Conservation (phyloP, 2,113 vertebrate species). For the Takifugu flavidus region DNA sequence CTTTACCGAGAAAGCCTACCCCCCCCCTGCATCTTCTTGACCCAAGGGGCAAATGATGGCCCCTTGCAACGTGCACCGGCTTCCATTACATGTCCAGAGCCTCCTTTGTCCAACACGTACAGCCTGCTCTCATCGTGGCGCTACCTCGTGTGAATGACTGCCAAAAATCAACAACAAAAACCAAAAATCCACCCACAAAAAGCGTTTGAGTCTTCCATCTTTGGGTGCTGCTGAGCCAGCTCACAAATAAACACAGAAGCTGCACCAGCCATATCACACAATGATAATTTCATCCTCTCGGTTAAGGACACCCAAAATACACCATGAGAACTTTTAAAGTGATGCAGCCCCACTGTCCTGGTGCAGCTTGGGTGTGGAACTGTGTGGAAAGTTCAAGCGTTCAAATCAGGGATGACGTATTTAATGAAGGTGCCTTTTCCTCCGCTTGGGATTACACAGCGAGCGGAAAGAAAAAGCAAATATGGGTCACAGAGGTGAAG, state of each 20-base stretch:
- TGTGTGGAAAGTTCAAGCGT: too few relatives aligned
- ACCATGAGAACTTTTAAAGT: too few relatives aligned
- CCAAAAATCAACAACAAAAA: slow-evolving; percentile 8
- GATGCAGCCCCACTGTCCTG: too few relatives aligned
- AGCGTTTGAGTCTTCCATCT: slow-evolving; percentile 1
- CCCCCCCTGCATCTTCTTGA: slow-evolving; percentile 25
- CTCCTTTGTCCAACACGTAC: slow-evolving; percentile 16
- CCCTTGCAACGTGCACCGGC: slow-evolving; percentile 6
- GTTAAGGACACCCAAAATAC: too few relatives aligned
- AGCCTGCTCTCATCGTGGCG: slow-evolving; percentile 10
- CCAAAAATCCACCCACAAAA: slow-evolving; percentile 10
- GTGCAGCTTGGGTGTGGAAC: too few relatives aligned
- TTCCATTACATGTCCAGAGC: slow-evolving; percentile 4
- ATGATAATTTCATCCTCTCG: too few relatives aligned
- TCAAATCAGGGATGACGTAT: too few relatives aligned
- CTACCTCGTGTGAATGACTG: background rate
- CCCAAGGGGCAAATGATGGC: slow-evolving; percentile 29
- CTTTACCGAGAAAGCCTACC: background rate
- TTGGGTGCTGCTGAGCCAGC: background rate
- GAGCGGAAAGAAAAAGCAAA: background rate
- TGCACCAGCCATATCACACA: too few relatives aligned
- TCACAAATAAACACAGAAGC: background rate
- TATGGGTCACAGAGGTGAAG: background rate
- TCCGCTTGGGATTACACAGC: too few relatives aligned
- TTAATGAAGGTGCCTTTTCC: too few relatives aligned